phyloP scores from a whole-genome alignment of 2,797 vertebrate genomes.

The Spheniscus humboldti region DNA sequence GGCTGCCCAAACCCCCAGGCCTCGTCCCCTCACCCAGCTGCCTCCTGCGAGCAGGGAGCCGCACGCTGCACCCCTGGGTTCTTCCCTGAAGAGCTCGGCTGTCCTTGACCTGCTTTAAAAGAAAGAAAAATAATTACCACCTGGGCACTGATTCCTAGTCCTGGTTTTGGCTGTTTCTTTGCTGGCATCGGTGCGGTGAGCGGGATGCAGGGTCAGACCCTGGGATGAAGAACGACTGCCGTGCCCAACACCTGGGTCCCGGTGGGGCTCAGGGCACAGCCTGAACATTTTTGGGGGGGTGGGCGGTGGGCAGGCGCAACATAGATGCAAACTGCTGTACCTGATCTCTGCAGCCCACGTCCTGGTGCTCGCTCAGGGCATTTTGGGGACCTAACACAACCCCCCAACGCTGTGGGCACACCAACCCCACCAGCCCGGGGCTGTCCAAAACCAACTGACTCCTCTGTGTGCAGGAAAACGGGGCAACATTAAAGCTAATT shows the following conservation, averaged over 20 bases:
- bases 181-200: background rate
- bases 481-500: background rate
- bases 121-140: background rate
- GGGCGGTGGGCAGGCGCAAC: background rate
- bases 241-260: rapidly evolving
- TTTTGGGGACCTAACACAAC: background rate
- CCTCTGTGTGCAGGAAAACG: rapidly evolving
- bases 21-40: rapidly evolving
- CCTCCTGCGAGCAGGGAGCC: background rate
- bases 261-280: background rate
- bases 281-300: rapidly evolving
- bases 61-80: background rate
- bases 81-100: background rate
- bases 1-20: background rate
- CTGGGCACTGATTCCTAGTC: rapidly evolving
- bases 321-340: background rate
- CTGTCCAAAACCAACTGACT: background rate
- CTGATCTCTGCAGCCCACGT: background rate
- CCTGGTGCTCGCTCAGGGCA: background rate
- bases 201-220: background rate
- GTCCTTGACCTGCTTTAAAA: background rate
- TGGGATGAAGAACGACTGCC: rapidly evolving
- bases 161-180: background rate
- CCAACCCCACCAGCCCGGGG: background rate
- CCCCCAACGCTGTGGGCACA: background rate